A percentile compares a stretch with the other conserved stretches of the same genome.
Evolutionary conservation across 2,888 invertebrate species (phyloP).

Genomic region (Serrognathus titanus): DNA sequence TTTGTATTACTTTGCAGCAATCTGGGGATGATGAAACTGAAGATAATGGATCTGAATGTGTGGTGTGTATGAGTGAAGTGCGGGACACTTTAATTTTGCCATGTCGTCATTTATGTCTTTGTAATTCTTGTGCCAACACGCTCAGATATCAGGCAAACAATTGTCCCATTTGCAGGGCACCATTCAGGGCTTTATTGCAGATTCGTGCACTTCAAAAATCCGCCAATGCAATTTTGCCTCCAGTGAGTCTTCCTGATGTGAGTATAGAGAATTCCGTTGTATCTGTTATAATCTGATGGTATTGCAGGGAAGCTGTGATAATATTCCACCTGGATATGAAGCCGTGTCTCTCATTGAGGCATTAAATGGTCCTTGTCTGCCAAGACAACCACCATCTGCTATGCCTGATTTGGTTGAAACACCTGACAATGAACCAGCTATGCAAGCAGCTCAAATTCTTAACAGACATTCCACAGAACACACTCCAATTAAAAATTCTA

Average conservation of each 20-base stretch:
- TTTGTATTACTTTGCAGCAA: background rate
- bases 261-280: slow-evolving; percentile 31
- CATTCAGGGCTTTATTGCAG: slow-evolving; percentile 94
- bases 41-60: slow-evolving; percentile 95
- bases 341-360: slow-evolving; percentile 94
- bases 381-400: slow-evolving; percentile 46
- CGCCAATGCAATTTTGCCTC: slow-evolving; percentile 52
- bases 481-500: slow-evolving; percentile 47
- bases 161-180: slow-evolving; percentile 98
- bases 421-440: slow-evolving; percentile 63
- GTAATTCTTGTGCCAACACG: slow-evolving; percentile 96
- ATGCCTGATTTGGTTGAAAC: slow-evolving; percentile 53
- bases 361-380: slow-evolving; percentile 82
- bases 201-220: slow-evolving; percentile 88
- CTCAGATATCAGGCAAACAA: slow-evolving; percentile 96
- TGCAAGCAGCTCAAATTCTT: slow-evolving; percentile 66
- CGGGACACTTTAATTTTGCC: slow-evolving; percentile 96
- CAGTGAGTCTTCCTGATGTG: slow-evolving; percentile 63
- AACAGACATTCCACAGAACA: slow-evolving; percentile 56
- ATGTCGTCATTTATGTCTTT: slow-evolving; percentile 93
- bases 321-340: slow-evolving; percentile 90
- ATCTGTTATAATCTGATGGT: slow-evolving; percentile 1
- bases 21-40: slow-evolving; percentile 79
- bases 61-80: slow-evolving; percentile 98
- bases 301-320: slow-evolving; percentile 55